phyloP scores from a whole-genome alignment of 1,140 invertebrate genomes.

The Theocolax elegans region DNA sequence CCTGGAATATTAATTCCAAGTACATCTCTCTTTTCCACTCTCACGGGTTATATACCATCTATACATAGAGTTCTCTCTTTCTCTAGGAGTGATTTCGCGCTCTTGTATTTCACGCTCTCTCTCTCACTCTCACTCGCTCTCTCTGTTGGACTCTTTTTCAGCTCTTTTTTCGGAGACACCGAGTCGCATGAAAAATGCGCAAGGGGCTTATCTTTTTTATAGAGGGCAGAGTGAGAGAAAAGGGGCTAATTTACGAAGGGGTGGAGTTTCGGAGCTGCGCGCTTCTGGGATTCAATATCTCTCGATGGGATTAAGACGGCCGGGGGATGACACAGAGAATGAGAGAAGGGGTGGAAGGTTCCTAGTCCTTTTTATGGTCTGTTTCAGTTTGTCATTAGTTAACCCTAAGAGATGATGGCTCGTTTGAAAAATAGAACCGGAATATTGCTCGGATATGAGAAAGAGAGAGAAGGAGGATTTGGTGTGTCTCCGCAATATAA shows the following conservation, averaged over 20 bases:
- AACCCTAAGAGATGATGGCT: neutral
- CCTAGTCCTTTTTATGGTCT: neutral
- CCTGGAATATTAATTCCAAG: slow-evolving; percentile 32
- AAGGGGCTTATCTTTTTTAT: slow-evolving; percentile 9
- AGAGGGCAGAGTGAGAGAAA: neutral
- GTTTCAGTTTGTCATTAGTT: slow-evolving; percentile 10
- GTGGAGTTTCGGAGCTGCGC: neutral
- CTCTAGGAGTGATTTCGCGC: slow-evolving; percentile 1
- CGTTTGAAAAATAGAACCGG: slow-evolving; percentile 6
- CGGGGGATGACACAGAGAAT: neutral
- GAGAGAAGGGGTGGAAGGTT: too few species aligned
- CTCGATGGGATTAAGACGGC: neutral
- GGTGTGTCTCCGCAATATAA: too few species aligned
- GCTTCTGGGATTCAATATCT: slow-evolving; percentile 25
- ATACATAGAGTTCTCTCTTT: neutral
- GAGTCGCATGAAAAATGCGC: neutral
- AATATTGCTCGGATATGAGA: too few species aligned
- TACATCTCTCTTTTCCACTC: neutral
- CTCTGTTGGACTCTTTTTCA: too few species aligned
- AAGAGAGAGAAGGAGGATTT: too few species aligned
- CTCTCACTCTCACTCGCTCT: neutral
- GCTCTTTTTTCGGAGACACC: neutral
- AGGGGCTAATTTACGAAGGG: slow-evolving; percentile 12
- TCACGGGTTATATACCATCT: neutral
- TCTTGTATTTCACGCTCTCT: slow-evolving; percentile 13